A percentile compares a stretch with the other conserved stretches of the same genome.
Evolutionary conservation across 1,140 invertebrate genomes (phyloP).

Genomic region (Hyles vespertilio): DNA sequence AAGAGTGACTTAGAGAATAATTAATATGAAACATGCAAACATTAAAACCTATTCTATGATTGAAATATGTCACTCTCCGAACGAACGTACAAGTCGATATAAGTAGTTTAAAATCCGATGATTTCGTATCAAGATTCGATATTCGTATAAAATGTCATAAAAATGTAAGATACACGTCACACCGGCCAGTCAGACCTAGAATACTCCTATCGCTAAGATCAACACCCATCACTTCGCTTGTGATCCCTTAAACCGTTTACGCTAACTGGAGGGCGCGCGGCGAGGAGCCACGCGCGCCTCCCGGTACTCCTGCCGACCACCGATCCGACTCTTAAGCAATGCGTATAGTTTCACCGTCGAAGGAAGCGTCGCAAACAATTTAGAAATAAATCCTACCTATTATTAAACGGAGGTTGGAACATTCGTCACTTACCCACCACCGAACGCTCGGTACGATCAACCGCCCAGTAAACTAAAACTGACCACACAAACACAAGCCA

Average conservation of each 20-base stretch:
- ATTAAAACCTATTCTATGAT: background rate
- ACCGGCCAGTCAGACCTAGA: conserved; percentile 3
- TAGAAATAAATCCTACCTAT: no score
- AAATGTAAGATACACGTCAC: background rate
- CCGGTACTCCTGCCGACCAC: conserved; percentile 18
- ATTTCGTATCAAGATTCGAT: background rate
- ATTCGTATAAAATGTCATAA: background rate
- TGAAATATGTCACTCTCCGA: background rate
- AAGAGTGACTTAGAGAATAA: no score
- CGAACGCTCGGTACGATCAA: conserved; percentile 1
- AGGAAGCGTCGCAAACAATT: background rate
- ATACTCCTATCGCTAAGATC: conserved; percentile 24
- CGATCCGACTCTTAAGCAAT: conserved; percentile 6
- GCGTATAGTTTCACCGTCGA: background rate
- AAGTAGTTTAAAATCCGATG: background rate
- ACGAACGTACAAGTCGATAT: background rate
- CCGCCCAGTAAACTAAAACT: conserved; percentile 4
- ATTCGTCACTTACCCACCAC: background rate
- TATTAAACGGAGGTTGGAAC: no score
- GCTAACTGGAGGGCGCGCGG: conserved; percentile 22
- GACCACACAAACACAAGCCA: background rate
- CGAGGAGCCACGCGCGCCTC: background rate
- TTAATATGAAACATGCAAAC: no score
- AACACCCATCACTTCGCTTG: conserved; percentile 42
- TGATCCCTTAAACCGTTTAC: conserved; percentile 68